Evolutionary conservation across 2,113 vertebrate species (phyloP).

Genomic region (Scartelaos histophorus): DNA sequence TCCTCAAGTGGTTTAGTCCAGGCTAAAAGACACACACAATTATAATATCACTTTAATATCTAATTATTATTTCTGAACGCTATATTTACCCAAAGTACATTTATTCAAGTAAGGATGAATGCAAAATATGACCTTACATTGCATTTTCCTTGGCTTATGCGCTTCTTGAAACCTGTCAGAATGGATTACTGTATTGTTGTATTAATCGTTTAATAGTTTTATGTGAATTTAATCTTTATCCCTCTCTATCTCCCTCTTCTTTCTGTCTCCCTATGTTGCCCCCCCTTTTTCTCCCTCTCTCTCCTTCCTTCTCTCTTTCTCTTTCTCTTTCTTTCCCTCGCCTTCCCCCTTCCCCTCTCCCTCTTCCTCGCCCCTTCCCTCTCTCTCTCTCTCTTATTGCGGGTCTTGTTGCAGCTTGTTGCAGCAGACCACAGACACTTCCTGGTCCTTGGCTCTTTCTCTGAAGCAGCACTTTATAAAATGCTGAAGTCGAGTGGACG

Average conservation of each 20-base stretch:
- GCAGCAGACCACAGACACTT: conserved; percentile 69
- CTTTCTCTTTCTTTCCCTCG: conserved; percentile 2
- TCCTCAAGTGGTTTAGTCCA: conserved; percentile 39
- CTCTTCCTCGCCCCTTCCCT: conserved; percentile 54
- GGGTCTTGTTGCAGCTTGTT: conserved; percentile 72
- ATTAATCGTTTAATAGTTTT: conserved; percentile 32
- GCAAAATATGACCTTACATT: not conserved
- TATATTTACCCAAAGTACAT: not conserved
- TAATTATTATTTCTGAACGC: not conserved
- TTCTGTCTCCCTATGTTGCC: conserved; percentile 46
- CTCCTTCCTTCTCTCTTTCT: conserved; percentile 50
- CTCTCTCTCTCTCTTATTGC: conserved; percentile 66
- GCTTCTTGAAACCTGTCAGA: conserved; percentile 12
- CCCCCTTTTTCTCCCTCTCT: conserved; percentile 52
- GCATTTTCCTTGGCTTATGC: not conserved
- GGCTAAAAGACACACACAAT: conserved; percentile 12
- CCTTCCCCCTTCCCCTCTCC: conserved; percentile 52
- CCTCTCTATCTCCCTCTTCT: conserved; percentile 47
- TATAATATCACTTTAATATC: conserved; percentile 11
- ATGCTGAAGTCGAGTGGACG: conserved; percentile 23
- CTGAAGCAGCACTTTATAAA: conserved; percentile 47
- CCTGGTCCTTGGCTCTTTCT: conserved; percentile 43
- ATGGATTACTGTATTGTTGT: conserved; percentile 3
- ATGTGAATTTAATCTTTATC: conserved; percentile 40
- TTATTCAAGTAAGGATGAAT: not conserved